Conservation (phyloP, 2,888 invertebrate species). For the Tipula helvola region DNA sequence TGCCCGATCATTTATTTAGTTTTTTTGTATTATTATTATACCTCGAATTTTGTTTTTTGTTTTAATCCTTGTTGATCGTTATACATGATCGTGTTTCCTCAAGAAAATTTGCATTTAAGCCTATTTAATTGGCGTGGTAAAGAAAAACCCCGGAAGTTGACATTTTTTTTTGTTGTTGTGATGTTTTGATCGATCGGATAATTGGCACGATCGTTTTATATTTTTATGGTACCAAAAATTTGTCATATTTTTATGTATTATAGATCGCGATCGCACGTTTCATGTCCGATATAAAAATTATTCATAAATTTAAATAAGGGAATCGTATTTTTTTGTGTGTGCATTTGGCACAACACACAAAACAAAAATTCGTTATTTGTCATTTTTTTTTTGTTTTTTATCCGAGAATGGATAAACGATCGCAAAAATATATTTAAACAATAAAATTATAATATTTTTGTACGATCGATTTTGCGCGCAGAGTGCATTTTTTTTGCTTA, state of each 20-base stretch:
- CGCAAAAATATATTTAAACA: not conserved
- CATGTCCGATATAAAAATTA: not conserved
- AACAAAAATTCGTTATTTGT: not conserved
- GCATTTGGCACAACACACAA: not conserved
- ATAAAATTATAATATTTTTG: not conserved
- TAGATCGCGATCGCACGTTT: not conserved
- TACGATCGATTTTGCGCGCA: not conserved
- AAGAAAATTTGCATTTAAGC: not conserved
- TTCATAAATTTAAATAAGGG: slow-evolving; percentile 4
- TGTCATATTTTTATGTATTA: not conserved
- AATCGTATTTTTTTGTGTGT: not conserved
- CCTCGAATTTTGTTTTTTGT: not conserved
- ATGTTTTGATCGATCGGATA: not conserved
- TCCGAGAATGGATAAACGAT: not conserved
- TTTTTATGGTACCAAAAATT: not conserved
- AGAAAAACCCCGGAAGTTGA: not conserved
- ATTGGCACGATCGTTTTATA: not conserved
- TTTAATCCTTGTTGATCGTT: not conserved
- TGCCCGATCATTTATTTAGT: not conserved
- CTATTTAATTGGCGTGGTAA: not conserved
- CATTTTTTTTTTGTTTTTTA: not conserved
- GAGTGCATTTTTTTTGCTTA: not conserved
- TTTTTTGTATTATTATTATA: not conserved
- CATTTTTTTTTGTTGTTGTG: not conserved
- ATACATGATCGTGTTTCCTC: not conserved